Conservation (phyloP, 2,113 vertebrate genomes). For the Notarius lentiginosus region DNA sequence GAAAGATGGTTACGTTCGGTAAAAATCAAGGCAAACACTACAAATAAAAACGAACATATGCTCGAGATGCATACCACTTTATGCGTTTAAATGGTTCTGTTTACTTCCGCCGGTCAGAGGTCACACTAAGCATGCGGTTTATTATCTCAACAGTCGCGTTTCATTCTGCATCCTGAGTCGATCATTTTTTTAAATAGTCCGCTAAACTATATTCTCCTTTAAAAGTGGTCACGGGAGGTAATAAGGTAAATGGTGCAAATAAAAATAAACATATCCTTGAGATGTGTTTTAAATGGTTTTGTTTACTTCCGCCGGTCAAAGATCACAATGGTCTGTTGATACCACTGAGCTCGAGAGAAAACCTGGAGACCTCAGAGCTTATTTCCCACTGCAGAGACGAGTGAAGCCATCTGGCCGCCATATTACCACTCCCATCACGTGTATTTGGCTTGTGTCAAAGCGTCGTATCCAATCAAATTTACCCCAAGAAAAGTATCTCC, state of each 20-base stretch:
- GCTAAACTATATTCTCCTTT: neutral
- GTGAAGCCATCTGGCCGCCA: no score
- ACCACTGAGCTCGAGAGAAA: no score
- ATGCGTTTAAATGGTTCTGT: conserved; percentile 12
- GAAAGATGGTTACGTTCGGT: neutral
- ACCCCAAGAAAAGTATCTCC: no score
- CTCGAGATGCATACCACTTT: neutral
- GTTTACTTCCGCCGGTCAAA: conserved; percentile 34
- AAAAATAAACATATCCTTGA: neutral
- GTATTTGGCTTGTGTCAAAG: no score
- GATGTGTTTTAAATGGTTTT: conserved; percentile 16
- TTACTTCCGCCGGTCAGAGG: conserved; percentile 33
- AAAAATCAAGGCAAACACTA: neutral
- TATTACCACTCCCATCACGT: no score
- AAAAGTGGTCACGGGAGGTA: neutral
- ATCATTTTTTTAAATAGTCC: neutral
- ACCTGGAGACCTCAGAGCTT: no score
- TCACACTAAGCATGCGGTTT: neutral
- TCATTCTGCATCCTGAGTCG: neutral
- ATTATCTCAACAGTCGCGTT: neutral
- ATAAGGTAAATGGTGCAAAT: neutral
- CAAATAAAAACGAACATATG: neutral
- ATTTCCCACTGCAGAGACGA: no score
- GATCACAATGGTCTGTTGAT: neutral
- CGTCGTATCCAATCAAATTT: no score